These are phyloP conservation scores for Cyphomyrus plagiostoma DNA, from an alignment of 2,113 vertebrate species.

Conservation along the genomic window DNA sequence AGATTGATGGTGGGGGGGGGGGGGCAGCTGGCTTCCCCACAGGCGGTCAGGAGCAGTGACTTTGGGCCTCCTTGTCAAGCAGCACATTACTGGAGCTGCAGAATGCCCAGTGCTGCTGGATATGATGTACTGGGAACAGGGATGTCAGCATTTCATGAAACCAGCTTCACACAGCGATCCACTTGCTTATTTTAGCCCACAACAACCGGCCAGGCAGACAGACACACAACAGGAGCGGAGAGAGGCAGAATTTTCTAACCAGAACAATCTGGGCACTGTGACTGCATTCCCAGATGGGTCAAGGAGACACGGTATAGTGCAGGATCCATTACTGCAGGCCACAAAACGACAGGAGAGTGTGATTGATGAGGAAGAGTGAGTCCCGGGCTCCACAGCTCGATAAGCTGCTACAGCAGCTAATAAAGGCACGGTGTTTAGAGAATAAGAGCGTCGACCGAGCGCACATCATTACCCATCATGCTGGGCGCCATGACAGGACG, in stretches of 20 bases:
- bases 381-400: background rate
- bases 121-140: background rate
- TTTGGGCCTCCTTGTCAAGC: background rate
- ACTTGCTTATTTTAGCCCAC: background rate
- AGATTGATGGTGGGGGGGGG: background rate
- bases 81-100: background rate
- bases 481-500: background rate
- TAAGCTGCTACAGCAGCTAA: background rate
- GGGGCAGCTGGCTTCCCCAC: background rate
- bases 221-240: background rate
- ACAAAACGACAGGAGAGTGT: background rate
- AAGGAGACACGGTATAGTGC: background rate
- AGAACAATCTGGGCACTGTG: background rate
- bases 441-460: background rate
- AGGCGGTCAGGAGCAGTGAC: background rate
- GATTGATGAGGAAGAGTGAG: background rate
- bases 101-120: background rate
- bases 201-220: background rate
- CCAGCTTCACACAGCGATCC: background rate
- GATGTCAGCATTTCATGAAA: background rate
- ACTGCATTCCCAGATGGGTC: background rate
- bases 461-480: background rate
- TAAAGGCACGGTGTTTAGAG: background rate
- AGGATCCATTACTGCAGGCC: background rate
- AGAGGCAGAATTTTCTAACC: background rate